Conservation (phyloP, 2,888 invertebrate species). For the Neoaliturus tenellus region DNA sequence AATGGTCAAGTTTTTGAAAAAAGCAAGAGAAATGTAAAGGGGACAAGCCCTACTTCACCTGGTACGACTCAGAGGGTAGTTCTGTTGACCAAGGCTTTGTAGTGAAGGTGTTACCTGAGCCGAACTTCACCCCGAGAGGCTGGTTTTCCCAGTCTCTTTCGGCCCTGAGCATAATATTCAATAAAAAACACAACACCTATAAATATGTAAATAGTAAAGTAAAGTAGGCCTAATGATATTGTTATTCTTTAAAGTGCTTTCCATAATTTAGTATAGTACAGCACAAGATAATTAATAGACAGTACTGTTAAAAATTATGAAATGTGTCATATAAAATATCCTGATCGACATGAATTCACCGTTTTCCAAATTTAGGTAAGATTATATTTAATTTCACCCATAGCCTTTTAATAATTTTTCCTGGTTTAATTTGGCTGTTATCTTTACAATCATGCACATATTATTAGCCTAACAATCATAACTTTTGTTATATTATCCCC, state of each 20-base stretch:
- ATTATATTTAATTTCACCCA: conserved; percentile 2
- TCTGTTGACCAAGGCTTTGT: not conserved
- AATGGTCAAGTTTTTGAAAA: not conserved
- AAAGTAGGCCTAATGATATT: not conserved
- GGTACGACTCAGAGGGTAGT: conserved; percentile 21
- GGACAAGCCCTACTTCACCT: conserved; percentile 2
- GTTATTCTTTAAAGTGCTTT: too few species aligned
- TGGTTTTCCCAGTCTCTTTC: conserved; percentile 15
- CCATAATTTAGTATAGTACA: too few species aligned
- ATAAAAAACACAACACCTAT: not conserved
- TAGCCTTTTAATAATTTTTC: not conserved
- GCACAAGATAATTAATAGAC: too few species aligned
- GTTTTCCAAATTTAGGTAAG: not conserved
- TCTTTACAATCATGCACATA: not conserved
- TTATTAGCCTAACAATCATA: not conserved
- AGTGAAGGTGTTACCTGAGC: conserved; percentile 12
- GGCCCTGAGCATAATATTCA: not conserved
- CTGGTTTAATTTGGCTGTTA: not conserved
- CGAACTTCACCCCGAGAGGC: conserved; percentile 8
- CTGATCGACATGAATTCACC: not conserved
- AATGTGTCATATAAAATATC: too few species aligned
- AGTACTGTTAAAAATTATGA: too few species aligned
- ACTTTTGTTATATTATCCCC: not conserved
- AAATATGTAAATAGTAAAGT: conserved; percentile 21
- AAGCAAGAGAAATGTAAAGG: not conserved